Evolutionary conservation across 2,113 vertebrate genomes (phyloP).

Genomic region (Furnarius figulus): DNA sequence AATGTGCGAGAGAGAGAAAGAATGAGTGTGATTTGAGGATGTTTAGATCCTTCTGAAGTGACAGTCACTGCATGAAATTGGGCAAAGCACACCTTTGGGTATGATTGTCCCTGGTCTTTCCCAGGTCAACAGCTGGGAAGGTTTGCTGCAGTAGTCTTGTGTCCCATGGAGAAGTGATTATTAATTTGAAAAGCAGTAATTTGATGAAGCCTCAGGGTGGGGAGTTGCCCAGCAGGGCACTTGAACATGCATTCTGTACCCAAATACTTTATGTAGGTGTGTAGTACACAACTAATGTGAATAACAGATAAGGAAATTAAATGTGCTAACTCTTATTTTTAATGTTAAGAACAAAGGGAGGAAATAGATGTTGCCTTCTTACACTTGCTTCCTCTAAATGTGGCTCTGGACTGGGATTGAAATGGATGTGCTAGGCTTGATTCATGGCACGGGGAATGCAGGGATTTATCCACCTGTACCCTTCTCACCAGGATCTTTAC

Average conservation of each 20-base stretch:
- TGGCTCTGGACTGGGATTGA: background rate
- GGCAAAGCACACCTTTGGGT: background rate
- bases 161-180: background rate
- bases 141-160: background rate
- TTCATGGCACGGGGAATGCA: background rate
- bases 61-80: accelerated
- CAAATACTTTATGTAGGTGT: background rate
- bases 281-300: background rate
- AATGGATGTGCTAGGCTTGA: background rate
- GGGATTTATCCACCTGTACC: background rate
- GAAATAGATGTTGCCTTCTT: background rate
- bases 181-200: background rate
- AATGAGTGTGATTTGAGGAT: background rate
- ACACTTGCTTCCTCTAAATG: background rate
- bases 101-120: background rate
- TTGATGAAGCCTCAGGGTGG: background rate
- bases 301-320: background rate
- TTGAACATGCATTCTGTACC: background rate
- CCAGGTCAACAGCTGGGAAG: background rate
- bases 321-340: background rate
- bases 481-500: background rate
- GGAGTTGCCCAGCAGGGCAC: background rate
- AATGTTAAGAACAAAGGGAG: conserved; percentile 7
- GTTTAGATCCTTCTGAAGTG: background rate
- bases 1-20: background rate